Conservation (phyloP, 2,797 vertebrate genomes). For the Sebastes hopkinsi region DNA sequence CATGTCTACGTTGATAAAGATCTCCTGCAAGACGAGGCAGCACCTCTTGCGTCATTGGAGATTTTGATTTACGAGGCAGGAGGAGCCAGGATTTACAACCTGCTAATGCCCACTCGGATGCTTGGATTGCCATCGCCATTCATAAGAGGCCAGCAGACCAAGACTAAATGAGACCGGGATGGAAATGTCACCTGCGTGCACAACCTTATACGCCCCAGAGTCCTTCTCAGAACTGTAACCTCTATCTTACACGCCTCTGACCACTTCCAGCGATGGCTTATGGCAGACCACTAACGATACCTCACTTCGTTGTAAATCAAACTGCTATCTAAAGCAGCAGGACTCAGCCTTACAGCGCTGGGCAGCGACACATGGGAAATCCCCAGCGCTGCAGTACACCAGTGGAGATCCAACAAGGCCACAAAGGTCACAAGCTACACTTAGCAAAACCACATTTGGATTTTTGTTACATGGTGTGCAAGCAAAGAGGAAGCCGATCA, state of each 20-base stretch:
- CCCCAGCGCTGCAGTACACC: conserved; percentile 51
- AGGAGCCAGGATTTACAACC: conserved; percentile 54
- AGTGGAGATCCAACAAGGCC: conserved; percentile 54
- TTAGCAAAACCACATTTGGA: conserved; percentile 48
- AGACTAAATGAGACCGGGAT: conserved; percentile 62
- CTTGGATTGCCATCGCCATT: conserved; percentile 61
- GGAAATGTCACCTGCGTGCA: conserved; percentile 74
- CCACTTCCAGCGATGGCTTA: conserved; percentile 66
- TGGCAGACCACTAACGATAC: conserved; percentile 45
- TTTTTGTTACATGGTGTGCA: conserved; percentile 59
- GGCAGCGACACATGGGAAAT: conserved; percentile 59
- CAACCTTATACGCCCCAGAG: conserved; percentile 71
- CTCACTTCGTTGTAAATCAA: conserved; percentile 72
- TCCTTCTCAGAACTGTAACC: conserved; percentile 78
- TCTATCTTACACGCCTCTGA: conserved; percentile 63
- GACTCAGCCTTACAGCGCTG: conserved; percentile 41
- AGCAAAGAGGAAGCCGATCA: conserved; percentile 13
- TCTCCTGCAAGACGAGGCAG: conserved; percentile 66
- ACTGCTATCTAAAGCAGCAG: conserved; percentile 60
- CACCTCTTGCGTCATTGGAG: conserved; percentile 69
- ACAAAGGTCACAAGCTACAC: conserved; percentile 65
- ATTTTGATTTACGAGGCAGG: conserved; percentile 71
- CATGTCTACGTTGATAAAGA: conserved; percentile 66
- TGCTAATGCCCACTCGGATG: conserved; percentile 69
- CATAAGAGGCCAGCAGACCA: conserved; percentile 40